Conservation (phyloP, 2,797 vertebrate species). For the Sebastes cheni region DNA sequence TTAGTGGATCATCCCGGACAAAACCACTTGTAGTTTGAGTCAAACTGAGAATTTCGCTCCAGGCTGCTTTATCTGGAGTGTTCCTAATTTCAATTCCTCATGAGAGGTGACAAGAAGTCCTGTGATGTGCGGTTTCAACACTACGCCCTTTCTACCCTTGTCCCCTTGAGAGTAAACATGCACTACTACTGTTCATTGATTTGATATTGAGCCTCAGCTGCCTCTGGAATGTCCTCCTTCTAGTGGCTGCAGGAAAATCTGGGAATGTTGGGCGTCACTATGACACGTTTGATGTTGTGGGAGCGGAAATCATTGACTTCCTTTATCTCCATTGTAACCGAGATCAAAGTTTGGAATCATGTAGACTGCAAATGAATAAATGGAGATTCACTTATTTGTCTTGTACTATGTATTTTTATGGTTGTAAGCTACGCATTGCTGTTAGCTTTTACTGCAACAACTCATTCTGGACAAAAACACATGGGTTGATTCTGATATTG, state of each 20-base stretch:
- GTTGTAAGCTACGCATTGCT: not conserved
- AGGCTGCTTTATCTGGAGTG: not conserved
- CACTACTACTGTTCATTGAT: not conserved
- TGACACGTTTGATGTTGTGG: not conserved
- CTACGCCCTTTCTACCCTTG: constrained; percentile 2
- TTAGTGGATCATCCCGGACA: not conserved
- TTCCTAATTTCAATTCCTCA: constrained; percentile 31
- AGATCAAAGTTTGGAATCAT: not conserved
- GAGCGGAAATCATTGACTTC: not conserved
- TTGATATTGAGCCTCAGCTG: not conserved
- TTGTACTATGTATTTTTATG: not conserved
- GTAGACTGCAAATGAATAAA: constrained; percentile 7
- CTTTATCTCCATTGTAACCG: not conserved
- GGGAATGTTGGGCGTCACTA: not conserved
- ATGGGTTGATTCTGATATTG: not conserved
- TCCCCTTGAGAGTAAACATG: not conserved
- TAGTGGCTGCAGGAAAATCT: not conserved
- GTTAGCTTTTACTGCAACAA: not conserved
- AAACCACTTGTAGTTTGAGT: not conserved
- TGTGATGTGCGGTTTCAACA: constrained; percentile 32
- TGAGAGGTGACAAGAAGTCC: constrained; percentile 11
- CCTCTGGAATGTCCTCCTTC: not conserved
- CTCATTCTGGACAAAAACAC: not conserved
- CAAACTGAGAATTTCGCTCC: not conserved
- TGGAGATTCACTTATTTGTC: not conserved